Conservation (phyloP, 2,888 invertebrate species). For the Diarsia rubi region DNA sequence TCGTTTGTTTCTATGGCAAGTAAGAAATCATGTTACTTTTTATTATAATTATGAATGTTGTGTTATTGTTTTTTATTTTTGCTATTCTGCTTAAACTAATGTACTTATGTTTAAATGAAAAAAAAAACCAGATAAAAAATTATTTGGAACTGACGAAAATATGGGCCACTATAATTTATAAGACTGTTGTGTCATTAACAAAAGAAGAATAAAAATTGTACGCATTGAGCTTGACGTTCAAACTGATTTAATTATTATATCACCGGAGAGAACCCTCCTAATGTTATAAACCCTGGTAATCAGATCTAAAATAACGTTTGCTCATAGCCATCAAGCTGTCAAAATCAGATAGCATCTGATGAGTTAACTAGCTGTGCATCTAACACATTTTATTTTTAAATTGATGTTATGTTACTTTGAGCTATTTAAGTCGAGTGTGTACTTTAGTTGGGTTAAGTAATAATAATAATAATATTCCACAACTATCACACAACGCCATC, state of each 20-base stretch:
- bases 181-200: neutral
- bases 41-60: too few species aligned
- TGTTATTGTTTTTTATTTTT: too few species aligned
- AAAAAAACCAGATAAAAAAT: too few species aligned
- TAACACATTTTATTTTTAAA: conserved; percentile 19
- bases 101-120: too few species aligned
- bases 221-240: neutral
- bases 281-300: conserved; percentile 28
- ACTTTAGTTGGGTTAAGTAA: neutral
- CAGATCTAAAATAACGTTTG: conserved; percentile 35
- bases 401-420: conserved; percentile 1
- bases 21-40: neutral
- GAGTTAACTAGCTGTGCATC: conserved; percentile 43
- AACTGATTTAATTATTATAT: conserved; percentile 1
- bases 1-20: neutral
- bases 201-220: neutral
- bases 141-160: neutral
- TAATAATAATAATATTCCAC: too few species aligned
- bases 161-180: neutral
- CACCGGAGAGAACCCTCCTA: neutral
- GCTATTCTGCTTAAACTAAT: too few species aligned
- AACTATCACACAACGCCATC: too few species aligned
- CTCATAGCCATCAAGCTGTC: conserved; percentile 48
- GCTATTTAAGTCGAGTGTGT: neutral
- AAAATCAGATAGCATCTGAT: conserved; percentile 46